Evolutionary conservation across 2,113 vertebrate genomes (phyloP), one percentile per base, ranked within the genome.

Genomic region (Cromileptes altivelis): DNA sequence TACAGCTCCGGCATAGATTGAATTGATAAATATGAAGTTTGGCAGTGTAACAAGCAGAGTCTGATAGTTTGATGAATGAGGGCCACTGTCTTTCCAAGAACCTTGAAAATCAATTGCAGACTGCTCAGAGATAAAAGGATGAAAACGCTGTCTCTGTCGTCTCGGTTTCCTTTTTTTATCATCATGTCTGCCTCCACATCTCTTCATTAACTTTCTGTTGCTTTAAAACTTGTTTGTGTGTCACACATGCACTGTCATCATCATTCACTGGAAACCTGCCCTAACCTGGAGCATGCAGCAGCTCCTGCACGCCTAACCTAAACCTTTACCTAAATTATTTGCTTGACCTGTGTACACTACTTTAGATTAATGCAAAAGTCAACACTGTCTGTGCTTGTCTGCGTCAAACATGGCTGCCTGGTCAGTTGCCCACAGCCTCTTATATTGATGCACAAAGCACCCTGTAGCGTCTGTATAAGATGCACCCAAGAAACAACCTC

Each of bases 41-140:
- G 75, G 55, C 82, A 40, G 53, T 23, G 58, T 53, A 19, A 49
- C 62, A 78, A 70, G 42, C n/a, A 3, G 19, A 57, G 23, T 25
- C 37, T 3, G 12, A 37, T 73, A 30, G 23, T 74, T 37, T 55
- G 42, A 78, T 81, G 57, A 88, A 81, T 75, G 82, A 71, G 33
- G 1, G n/a, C 19, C 58, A 70, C 53, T 56, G 82, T 79, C 72
- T 75, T 82, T 85, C 75, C 70, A 75, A 67, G n/a, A 80, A 75
- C 70, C 65, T 57, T 69, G 75, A 62, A 76, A 83, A 73, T 69
- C 65, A 69, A 69, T 70, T 60, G 50, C 42, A 8, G 40, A 49
- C 68, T 30, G 55, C 40, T 60, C 25, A 2, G 10, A 72, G 65
- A 84, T 74, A 57, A 81, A 73, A 61, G 17, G 18, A 73, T 65